Conservation (phyloP, 2,888 invertebrate species). For the Slavum lentiscoides region DNA sequence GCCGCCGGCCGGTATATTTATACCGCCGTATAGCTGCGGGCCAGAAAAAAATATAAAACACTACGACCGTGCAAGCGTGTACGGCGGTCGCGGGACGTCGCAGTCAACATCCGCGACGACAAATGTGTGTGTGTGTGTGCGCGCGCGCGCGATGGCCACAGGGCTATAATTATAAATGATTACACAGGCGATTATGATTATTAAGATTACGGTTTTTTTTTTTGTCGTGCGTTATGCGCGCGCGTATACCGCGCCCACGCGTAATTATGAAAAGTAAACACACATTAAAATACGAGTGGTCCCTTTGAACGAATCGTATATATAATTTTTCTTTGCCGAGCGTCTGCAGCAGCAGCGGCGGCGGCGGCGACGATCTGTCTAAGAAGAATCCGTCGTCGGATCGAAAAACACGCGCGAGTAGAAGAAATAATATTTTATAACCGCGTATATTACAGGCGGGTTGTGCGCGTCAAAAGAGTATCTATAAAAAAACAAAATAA, state of each 20-base stretch:
- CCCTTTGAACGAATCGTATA: constrained; percentile 21
- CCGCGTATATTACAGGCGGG: too few species aligned
- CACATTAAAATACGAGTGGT: constrained; percentile 18
- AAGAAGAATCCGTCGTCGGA: not conserved
- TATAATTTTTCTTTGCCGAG: constrained; percentile 1
- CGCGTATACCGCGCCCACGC: constrained; percentile 39
- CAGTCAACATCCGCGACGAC: constrained; percentile 40
- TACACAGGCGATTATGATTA: constrained; percentile 43
- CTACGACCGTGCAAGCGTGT: not conserved
- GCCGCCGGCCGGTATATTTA: constrained; percentile 14
- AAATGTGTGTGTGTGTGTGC: constrained; percentile 17
- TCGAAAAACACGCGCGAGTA: too few species aligned
- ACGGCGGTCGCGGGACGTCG: not conserved
- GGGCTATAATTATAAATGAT: constrained; percentile 47
- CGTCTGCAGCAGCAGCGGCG: too few species aligned
- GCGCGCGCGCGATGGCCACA: not conserved
- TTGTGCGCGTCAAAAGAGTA: too few species aligned
- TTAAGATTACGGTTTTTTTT: constrained; percentile 31
- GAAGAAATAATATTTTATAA: too few species aligned
- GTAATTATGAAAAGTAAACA: constrained; percentile 47
- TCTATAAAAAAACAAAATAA: too few species aligned
- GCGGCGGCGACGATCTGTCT: not conserved
- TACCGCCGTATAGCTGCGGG: constrained; percentile 13
- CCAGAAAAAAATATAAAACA: constrained; percentile 13
- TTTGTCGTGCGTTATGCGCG: not conserved